Evolutionary conservation across 2,113 vertebrate genomes (phyloP).

Genomic region (Microcebus ravelobensis): DNA sequence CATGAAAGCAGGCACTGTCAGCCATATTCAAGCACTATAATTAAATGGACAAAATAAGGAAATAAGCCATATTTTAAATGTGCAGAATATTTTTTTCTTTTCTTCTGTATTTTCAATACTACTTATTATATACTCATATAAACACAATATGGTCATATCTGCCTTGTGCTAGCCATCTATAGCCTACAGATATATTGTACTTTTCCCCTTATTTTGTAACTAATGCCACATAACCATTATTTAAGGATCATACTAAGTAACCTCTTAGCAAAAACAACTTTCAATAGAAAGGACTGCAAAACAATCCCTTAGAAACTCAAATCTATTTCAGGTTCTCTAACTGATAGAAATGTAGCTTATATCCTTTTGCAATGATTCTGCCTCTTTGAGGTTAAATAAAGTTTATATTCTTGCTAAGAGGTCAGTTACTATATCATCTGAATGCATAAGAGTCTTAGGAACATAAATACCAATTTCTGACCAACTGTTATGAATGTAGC

Average conservation of each 20-base stretch:
- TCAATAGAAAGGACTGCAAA: neutral
- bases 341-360: neutral
- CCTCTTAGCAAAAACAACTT: slow-evolving; percentile 23
- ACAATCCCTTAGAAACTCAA: neutral
- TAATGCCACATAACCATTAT: neutral
- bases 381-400: slow-evolving; percentile 31
- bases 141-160: neutral
- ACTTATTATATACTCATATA: neutral
- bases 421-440: neutral
- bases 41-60: neutral
- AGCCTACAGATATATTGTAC: neutral
- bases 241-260: neutral
- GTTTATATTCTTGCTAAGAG: neutral
- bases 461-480: neutral
- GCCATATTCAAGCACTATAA: neutral
- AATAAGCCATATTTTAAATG: neutral
- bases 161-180: neutral
- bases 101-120: neutral
- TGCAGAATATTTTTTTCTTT: neutral
- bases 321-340: slow-evolving; percentile 43
- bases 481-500: neutral
- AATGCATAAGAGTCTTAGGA: neutral
- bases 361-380: neutral
- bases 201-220: slow-evolving; percentile 50
- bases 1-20: neutral